phyloP scores from a whole-genome alignment of 2,113 vertebrate genomes.

The Lichenostomus cassidix region DNA sequence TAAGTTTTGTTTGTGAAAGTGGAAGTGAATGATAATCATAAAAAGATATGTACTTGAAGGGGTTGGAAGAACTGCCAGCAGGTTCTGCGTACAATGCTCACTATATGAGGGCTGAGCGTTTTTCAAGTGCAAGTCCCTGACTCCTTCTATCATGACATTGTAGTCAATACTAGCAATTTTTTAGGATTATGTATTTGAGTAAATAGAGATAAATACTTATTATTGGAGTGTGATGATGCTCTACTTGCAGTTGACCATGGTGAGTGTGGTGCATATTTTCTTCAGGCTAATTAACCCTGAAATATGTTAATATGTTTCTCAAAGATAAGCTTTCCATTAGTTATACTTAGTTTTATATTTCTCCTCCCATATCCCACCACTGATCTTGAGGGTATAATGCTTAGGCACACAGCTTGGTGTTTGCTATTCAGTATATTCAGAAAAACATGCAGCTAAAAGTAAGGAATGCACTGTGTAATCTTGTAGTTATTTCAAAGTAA shows the following conservation, averaged over 20 bases:
- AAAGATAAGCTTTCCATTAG: neutral
- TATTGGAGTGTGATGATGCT: neutral
- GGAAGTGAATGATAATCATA: neutral
- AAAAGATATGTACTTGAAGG: neutral
- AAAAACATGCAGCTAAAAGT: neutral
- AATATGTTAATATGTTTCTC: neutral
- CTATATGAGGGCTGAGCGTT: neutral
- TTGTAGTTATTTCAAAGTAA: neutral
- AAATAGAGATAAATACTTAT: neutral
- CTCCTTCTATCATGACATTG: neutral
- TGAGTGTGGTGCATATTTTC: neutral
- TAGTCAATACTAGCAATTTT: neutral
- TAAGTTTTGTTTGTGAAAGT: neutral
- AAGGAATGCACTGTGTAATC: neutral
- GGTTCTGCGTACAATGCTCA: neutral
- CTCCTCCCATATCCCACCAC: neutral
- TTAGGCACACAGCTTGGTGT: neutral
- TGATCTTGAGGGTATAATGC: neutral
- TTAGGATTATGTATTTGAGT: neutral
- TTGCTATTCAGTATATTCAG: neutral
- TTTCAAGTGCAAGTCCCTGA: neutral
- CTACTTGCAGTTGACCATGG: neutral
- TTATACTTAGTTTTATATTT: neutral
- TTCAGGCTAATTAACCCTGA: neutral
- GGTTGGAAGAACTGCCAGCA: neutral